Percentiles rank a stretch among this genome's conserved stretches.
Evolutionary conservation across 2,888 invertebrate genomes (phyloP).

Genomic region (Xestia c-nigrum): DNA sequence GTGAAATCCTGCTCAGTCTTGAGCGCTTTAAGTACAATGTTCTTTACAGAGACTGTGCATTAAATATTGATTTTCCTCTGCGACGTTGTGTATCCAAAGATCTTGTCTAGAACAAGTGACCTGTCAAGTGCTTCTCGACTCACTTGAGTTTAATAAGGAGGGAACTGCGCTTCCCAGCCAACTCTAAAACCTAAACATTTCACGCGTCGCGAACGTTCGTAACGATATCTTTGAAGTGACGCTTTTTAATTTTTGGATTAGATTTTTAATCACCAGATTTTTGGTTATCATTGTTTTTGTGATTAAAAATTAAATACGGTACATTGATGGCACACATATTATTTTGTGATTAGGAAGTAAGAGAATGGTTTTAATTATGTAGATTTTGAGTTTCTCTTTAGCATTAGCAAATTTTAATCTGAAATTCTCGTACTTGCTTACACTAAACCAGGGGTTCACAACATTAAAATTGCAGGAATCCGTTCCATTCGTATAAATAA

Average conservation of each 20-base stretch:
- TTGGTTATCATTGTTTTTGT: slow-evolving; percentile 35
- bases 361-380: slow-evolving; percentile 8
- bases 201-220: slow-evolving; percentile 26
- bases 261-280: slow-evolving; percentile 46
- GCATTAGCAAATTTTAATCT: not conserved
- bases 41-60: slow-evolving; percentile 62
- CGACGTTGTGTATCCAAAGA: slow-evolving; percentile 75
- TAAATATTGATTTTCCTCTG: slow-evolving; percentile 74
- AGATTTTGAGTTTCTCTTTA: not conserved
- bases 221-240: slow-evolving; percentile 70
- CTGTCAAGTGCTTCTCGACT: slow-evolving; percentile 84
- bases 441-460: slow-evolving; percentile 11
- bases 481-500: slow-evolving; percentile 27
- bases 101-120: slow-evolving; percentile 83
- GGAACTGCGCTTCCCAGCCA: slow-evolving; percentile 79
- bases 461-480: slow-evolving; percentile 22
- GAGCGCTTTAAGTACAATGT: slow-evolving; percentile 50
- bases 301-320: slow-evolving; percentile 56
- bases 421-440: slow-evolving; percentile 26
- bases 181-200: slow-evolving; percentile 62
- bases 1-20: slow-evolving; percentile 41
- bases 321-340: slow-evolving; percentile 2
- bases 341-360: slow-evolving; percentile 16
- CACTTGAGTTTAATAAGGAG: slow-evolving; percentile 85
- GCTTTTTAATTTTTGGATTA: slow-evolving; percentile 67